These are phyloP conservation scores for Lutjanus campechanus DNA, from an alignment of 2,797 vertebrate genomes.

Conservation along the genomic window DNA sequence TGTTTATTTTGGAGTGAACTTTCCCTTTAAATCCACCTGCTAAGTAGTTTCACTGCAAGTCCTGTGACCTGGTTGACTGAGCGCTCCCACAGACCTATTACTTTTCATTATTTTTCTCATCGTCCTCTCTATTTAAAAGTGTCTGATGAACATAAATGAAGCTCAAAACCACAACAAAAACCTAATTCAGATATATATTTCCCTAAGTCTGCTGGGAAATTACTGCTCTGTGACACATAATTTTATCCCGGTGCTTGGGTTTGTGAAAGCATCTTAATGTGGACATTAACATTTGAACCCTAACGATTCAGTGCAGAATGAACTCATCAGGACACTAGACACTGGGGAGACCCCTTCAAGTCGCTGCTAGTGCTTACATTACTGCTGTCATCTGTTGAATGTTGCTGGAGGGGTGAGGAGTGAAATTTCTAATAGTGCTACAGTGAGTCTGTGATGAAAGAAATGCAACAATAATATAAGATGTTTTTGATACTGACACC, in stretches of 20 bases:
- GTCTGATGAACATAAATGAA: slow-evolving; percentile 49
- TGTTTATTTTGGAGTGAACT: no score
- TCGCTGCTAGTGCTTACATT: slow-evolving; percentile 26
- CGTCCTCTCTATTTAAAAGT: slow-evolving; percentile 17
- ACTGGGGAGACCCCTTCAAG: slow-evolving; percentile 38
- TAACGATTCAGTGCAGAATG: slow-evolving; percentile 68
- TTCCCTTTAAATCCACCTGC: slow-evolving; percentile 25
- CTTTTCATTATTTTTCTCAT: slow-evolving; percentile 20
- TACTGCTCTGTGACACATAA: slow-evolving; percentile 62
- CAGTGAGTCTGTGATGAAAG: slow-evolving; percentile 9
- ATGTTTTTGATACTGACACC: slow-evolving; percentile 7
- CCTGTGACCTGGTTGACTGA: slow-evolving; percentile 22
- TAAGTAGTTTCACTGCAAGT: slow-evolving; percentile 15
- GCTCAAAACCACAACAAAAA: slow-evolving; percentile 36
- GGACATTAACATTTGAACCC: slow-evolving; percentile 80
- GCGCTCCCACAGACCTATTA: slow-evolving; percentile 1
- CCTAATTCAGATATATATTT: slow-evolving; percentile 50
- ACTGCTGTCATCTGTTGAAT: slow-evolving; percentile 50
- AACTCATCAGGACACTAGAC: slow-evolving; percentile 73
- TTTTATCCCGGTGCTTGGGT: slow-evolving; percentile 50
- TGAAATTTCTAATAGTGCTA: slow-evolving; percentile 19
- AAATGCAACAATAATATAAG: slow-evolving; percentile 10
- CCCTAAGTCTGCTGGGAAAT: slow-evolving; percentile 58
- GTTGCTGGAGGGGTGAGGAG: slow-evolving; percentile 38
- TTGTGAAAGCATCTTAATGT: slow-evolving; percentile 76